Conservation (phyloP, 2,888 invertebrate species). For the Drosophila neutralis region DNA sequence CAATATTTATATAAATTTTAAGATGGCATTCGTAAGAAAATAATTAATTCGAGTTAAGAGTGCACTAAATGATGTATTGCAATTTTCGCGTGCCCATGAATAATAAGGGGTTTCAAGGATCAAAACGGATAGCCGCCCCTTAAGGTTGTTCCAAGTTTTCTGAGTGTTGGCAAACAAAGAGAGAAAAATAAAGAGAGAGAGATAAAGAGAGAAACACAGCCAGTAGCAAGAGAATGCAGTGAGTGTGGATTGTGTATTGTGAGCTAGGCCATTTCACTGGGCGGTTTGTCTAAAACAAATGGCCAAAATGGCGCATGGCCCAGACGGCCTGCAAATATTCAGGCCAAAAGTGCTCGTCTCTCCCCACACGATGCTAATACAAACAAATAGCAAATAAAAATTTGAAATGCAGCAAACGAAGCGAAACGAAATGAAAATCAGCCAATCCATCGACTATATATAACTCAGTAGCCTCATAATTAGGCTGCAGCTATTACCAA, state of each 20-base stretch:
- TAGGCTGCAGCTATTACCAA: conserved; percentile 25
- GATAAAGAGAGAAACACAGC: not conserved
- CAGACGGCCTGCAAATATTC: conserved; percentile 50
- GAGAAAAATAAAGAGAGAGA: not conserved
- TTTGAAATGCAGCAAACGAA: conserved; percentile 20
- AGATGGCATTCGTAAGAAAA: not conserved
- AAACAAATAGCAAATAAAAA: conserved; percentile 27
- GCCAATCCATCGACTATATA: conserved; percentile 21
- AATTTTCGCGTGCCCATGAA: not conserved
- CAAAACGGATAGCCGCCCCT: not conserved
- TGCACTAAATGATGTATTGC: not conserved
- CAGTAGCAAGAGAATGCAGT: not conserved
- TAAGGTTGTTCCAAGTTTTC: not conserved
- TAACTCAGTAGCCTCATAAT: conserved; percentile 45
- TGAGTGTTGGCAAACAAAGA: not conserved
- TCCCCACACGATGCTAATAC: conserved; percentile 12
- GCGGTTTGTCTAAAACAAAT: conserved; percentile 71
- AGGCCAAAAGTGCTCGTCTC: conserved; percentile 48
- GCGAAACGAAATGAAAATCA: conserved; percentile 18
- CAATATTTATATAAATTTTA: not conserved
- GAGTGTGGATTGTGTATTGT: conserved; percentile 19
- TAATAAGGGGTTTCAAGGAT: not conserved
- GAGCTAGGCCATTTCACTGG: conserved; percentile 46
- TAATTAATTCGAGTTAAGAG: not conserved
- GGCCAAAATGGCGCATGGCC: conserved; percentile 73